Conservation (phyloP, 2,113 vertebrate species). For the Coracopsis vasa region DNA sequence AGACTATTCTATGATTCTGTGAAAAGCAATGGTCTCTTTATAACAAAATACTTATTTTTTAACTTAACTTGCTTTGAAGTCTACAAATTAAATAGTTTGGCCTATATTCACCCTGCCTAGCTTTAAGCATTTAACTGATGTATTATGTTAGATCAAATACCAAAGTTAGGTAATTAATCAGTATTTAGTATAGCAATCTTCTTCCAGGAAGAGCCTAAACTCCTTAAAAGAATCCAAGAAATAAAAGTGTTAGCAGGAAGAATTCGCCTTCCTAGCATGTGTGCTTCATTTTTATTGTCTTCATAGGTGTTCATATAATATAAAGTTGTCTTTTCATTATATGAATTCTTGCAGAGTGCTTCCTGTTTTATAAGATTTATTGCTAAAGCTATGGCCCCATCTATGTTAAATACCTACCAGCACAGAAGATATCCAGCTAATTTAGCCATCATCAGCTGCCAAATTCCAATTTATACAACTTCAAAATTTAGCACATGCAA, state of each 20-base stretch:
- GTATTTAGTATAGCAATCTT: not conserved
- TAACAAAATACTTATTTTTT: not conserved
- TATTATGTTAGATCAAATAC: not conserved
- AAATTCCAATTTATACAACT: slow-evolving; percentile 12
- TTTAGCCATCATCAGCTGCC: slow-evolving; percentile 23
- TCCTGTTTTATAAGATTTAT: not conserved
- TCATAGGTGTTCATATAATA: not conserved
- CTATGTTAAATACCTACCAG: slow-evolving; percentile 19
- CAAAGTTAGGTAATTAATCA: not conserved
- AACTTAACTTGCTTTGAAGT: not conserved
- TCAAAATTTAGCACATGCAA: not conserved
- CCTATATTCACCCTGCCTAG: not conserved
- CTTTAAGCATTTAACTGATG: not conserved
- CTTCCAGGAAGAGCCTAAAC: not conserved
- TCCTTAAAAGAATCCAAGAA: not conserved
- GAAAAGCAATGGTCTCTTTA: not conserved
- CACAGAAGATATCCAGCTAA: not conserved
- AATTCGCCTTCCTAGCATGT: not conserved
- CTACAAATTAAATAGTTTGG: not conserved
- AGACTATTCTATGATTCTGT: not conserved
- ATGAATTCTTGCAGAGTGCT: not conserved
- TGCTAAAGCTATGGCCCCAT: not conserved
- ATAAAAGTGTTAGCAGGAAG: not conserved
- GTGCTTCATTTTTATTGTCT: not conserved
- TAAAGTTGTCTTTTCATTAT: not conserved